Evolutionary conservation across 2,113 vertebrate species (phyloP).

Genomic region (Macquaria ambigua): DNA sequence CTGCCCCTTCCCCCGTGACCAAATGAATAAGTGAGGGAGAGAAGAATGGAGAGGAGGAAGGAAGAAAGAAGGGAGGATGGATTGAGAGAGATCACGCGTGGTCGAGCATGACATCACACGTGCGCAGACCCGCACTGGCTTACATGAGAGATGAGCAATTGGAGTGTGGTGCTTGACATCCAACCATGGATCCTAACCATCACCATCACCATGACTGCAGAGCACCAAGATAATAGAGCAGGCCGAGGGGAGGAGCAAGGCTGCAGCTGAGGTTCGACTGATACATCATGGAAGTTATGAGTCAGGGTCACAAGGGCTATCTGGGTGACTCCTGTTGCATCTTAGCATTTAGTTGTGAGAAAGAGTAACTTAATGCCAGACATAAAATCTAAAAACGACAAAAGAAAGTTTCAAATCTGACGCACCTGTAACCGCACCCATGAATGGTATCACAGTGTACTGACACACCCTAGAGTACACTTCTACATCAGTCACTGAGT

Average conservation of each 20-base stretch:
- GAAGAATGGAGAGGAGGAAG: not conserved
- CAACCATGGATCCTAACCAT: constrained; percentile 1
- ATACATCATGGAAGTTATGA: not conserved
- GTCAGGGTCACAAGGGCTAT: not conserved
- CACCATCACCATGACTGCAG: not conserved
- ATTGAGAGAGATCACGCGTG: constrained; percentile 30
- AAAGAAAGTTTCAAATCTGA: too few relatives aligned
- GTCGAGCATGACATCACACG: constrained; percentile 57
- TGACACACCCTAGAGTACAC: too few relatives aligned
- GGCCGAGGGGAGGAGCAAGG: not conserved
- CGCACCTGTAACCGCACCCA: too few relatives aligned
- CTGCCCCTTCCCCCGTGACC: not conserved
- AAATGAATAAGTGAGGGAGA: constrained; percentile 21
- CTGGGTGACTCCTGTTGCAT: not conserved
- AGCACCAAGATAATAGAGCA: not conserved
- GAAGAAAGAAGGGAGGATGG: not conserved
- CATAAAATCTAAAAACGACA: too few relatives aligned
- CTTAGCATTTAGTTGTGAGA: too few relatives aligned
- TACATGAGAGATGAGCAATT: constrained; percentile 33
- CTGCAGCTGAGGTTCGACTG: not conserved
- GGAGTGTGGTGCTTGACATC: constrained; percentile 30
- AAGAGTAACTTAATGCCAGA: too few relatives aligned
- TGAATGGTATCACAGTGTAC: too few relatives aligned
- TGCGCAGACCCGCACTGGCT: not conserved
- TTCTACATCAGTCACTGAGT: too few relatives aligned